Percentiles rank a stretch among this genome's conserved stretches.
Evolutionary conservation across 2,888 invertebrate genomes (phyloP).

Genomic region (Ornithoptera alexandrae): DNA sequence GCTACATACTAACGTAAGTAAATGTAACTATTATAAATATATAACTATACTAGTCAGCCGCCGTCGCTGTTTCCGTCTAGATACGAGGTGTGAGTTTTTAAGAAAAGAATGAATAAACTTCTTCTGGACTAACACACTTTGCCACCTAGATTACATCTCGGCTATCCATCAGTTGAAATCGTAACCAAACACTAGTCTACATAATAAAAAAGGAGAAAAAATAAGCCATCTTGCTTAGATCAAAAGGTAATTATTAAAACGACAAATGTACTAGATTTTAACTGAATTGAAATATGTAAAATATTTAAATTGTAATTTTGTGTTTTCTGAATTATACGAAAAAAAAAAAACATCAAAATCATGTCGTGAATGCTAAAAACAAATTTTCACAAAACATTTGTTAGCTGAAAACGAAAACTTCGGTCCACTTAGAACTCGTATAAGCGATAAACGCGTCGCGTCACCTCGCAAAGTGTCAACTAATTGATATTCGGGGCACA

Average conservation of each 20-base stretch:
- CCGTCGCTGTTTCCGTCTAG: too few species aligned
- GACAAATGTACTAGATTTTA: too few species aligned
- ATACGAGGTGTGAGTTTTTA: too few species aligned
- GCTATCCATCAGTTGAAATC: too few species aligned
- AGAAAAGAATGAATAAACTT: too few species aligned
- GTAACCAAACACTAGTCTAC: too few species aligned
- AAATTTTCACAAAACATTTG: neutral
- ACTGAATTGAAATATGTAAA: neutral
- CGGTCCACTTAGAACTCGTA: conserved; percentile 16
- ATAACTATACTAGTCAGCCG: neutral
- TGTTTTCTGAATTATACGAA: too few species aligned
- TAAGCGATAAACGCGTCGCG: conserved; percentile 28
- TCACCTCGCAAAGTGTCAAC: conserved; percentile 39
- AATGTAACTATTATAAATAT: neutral
- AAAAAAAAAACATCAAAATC: too few species aligned
- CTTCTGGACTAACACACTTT: too few species aligned
- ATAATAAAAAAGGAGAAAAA: too few species aligned
- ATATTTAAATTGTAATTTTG: too few species aligned
- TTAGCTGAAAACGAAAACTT: conserved; percentile 13
- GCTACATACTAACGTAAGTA: neutral
- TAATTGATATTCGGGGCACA: conserved; percentile 68
- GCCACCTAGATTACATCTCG: too few species aligned
- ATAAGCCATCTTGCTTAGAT: neutral
- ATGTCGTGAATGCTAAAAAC: neutral
- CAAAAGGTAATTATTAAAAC: neutral